Percentiles rank a stretch among this genome's conserved stretches.
Evolutionary conservation across 2,113 vertebrate genomes (phyloP).

Genomic region (Zeus faber): DNA sequence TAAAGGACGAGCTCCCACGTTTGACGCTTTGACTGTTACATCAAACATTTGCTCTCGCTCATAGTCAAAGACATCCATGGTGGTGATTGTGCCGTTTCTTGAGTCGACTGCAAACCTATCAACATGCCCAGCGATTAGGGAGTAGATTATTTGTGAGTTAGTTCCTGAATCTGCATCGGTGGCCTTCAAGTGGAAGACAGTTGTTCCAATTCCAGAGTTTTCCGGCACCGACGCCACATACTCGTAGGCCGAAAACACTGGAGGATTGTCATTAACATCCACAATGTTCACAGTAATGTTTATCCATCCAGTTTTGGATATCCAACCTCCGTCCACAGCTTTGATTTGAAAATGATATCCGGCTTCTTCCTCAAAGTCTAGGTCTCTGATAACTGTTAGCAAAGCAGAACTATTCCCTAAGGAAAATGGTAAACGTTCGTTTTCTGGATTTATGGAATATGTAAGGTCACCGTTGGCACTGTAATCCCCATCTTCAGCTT

Average conservation of each 20-base stretch:
- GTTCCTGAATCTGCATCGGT: conserved; percentile 63
- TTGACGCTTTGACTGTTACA: conserved; percentile 68
- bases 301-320: conserved; percentile 48
- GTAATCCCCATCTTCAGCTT: conserved; percentile 67
- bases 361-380: conserved; percentile 67
- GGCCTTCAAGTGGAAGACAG: conserved; percentile 54
- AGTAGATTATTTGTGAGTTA: conserved; percentile 67
- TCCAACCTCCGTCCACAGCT: conserved; percentile 70
- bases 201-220: conserved; percentile 62
- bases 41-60: conserved; percentile 65
- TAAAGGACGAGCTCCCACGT: conserved; percentile 41
- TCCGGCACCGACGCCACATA: conserved; percentile 60
- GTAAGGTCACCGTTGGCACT: conserved; percentile 67
- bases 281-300: conserved; percentile 66
- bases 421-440: conserved; percentile 54
- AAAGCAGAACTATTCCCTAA: conserved; percentile 64
- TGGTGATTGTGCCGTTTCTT: conserved; percentile 64
- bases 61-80: conserved; percentile 69
- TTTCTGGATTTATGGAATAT: conserved; percentile 52
- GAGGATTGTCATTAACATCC: conserved; percentile 76
- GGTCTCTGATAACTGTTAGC: conserved; percentile 54
- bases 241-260: conserved; percentile 57
- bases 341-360: conserved; percentile 53
- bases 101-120: conserved; percentile 64
- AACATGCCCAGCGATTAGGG: conserved; percentile 60